Evolutionary conservation across 1,140 invertebrate genomes (phyloP), one percentile per base, ranked within the genome.

Genomic region (Drosophila eugracilis): DNA sequence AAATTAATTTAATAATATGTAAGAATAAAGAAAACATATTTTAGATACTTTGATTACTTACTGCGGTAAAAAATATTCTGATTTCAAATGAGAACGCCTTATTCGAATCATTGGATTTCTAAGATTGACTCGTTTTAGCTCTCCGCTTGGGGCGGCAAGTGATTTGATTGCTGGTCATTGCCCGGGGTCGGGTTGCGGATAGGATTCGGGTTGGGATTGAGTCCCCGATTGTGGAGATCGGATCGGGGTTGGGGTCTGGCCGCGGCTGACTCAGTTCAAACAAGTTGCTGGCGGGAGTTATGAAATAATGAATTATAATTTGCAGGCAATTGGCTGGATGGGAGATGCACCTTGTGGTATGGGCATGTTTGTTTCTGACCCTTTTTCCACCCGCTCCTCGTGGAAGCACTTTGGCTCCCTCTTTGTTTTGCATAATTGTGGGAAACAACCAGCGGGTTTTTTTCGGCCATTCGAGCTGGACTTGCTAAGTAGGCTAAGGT

Each of bases 251-350:
- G 39, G 39, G 53, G 34, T 22, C 17, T 24, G 28, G n/a, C 30
- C 9, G 26, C 12, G 36, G 69, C 53, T 85, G 83, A 67, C 70
- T 88, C 78, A 86, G 83, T 86, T 86, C 74, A 83, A 88, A 88
- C 83, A 88, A 88, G 83, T 88, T 88, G 84, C 83, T 88, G 71
- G 59, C 72, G 79, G 83, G 75, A 89, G 78, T 88, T 88, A 88
- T 88, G 83, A 88, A 88, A 86, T 88, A 88, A 88, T 88, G 83
- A 84, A 88, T 88, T 88, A 88, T 88, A 88, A 88, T 88, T 88
- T 88, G 65, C 65, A 49, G 65, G 45, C 84, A 88, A 88, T 88
- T 88, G 84, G 78, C 57, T 57, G 59, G 59, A 71, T 17, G 62
- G 67, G 72, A 77, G 81, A 86, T 86, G 83, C 83, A 88, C 83